phyloP scores from a whole-genome alignment of 1,140 invertebrate genomes.

The Saccostrea glomerata region DNA sequence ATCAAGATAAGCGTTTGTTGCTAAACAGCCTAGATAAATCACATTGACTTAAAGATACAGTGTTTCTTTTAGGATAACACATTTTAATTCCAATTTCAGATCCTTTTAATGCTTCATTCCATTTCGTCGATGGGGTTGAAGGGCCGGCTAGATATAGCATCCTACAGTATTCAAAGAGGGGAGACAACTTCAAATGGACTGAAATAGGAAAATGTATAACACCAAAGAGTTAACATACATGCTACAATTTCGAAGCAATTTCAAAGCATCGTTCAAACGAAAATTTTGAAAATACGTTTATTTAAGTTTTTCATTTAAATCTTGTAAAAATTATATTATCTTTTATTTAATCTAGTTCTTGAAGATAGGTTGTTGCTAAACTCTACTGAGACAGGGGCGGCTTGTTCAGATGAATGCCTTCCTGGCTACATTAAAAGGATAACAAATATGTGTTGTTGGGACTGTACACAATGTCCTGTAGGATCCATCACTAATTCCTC shows the following conservation, averaged over 20 bases:
- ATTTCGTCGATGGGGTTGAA: slow-evolving; percentile 75
- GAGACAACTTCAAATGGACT: not conserved
- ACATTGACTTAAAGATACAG: not conserved
- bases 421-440: not conserved
- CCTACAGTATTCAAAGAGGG: slow-evolving; percentile 78
- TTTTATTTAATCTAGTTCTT: slow-evolving; percentile 1
- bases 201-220: not conserved
- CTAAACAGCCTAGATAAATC: not conserved
- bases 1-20: not conserved
- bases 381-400: not conserved
- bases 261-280: too few relatives aligned
- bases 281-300: not conserved
- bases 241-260: not conserved
- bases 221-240: not conserved
- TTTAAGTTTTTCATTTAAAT: slow-evolving; percentile 33
- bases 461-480: slow-evolving; percentile 55
- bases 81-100: slow-evolving; percentile 72
- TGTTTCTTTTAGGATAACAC: not conserved
- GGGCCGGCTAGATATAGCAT: slow-evolving; percentile 82
- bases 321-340: slow-evolving; percentile 44
- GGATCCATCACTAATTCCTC: slow-evolving; percentile 58
- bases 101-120: slow-evolving; percentile 79
- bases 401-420: not conserved
- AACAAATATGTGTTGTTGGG: slow-evolving; percentile 60
- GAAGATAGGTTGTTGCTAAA: slow-evolving; percentile 13